Percentiles rank a stretch among this genome's conserved stretches.
Evolutionary conservation across 2,797 vertebrate genomes (phyloP).

Genomic region (Lepus townsendii): DNA sequence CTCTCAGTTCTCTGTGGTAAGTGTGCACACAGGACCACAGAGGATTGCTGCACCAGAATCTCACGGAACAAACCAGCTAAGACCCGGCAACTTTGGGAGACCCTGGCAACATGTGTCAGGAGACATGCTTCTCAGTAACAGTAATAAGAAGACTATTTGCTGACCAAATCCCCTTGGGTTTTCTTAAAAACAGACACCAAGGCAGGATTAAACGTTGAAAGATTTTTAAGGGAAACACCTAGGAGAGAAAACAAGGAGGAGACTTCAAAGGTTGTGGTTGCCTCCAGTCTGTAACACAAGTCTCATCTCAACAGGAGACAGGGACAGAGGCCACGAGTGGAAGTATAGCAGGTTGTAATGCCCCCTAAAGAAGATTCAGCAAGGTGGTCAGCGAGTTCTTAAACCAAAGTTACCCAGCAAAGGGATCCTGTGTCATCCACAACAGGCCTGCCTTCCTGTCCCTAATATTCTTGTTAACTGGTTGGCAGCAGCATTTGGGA

Average conservation of each 20-base stretch:
- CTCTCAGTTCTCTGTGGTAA: neutral
- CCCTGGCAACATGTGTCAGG: neutral
- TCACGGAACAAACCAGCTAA: too few relatives aligned
- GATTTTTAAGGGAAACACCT: neutral
- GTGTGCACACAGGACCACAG: neutral
- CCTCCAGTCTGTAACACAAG: neutral
- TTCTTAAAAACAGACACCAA: neutral
- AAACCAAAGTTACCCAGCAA: neutral
- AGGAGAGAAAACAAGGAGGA: neutral
- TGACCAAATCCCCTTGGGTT: neutral
- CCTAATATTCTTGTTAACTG: neutral
- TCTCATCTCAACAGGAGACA: neutral
- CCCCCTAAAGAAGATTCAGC: neutral
- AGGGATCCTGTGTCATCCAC: neutral
- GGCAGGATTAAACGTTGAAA: neutral
- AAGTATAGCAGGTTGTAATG: neutral
- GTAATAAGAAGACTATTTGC: neutral
- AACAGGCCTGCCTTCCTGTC: neutral
- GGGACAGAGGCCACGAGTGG: neutral
- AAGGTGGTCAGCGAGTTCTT: neutral
- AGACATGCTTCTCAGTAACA: neutral
- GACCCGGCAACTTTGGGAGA: neutral
- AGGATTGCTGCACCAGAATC: neutral
- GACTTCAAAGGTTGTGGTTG: neutral
- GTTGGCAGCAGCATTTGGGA: neutral